These are phyloP conservation scores for Mimumesa dahlbomi DNA, from an alignment of 2,888 invertebrate species.

Conservation along the genomic window DNA sequence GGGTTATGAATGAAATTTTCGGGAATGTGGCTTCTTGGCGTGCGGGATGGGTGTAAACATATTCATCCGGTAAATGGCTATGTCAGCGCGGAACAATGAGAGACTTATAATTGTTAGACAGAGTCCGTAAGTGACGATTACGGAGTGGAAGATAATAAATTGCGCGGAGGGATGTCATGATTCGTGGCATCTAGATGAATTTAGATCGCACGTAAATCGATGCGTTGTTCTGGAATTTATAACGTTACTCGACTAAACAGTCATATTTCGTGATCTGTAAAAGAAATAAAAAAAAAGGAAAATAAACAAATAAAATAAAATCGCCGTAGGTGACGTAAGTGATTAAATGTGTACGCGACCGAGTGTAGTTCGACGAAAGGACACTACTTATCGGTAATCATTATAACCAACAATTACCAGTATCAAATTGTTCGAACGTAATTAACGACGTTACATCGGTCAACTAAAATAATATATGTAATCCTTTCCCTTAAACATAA, in stretches of 20 bases:
- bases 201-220: constrained; percentile 37
- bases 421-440: background rate
- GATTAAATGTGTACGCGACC: constrained; percentile 37
- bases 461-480: too few species aligned
- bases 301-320: too few species aligned
- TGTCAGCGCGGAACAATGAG: constrained; percentile 48
- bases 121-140: constrained; percentile 4
- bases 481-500: too few species aligned
- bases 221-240: constrained; percentile 49
- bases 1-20: too few species aligned
- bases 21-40: too few species aligned
- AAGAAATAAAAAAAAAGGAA: too few species aligned
- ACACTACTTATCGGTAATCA: background rate
- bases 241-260: constrained; percentile 38
- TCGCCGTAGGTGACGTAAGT: constrained; percentile 41
- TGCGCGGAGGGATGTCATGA: constrained; percentile 6
- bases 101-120: constrained; percentile 51
- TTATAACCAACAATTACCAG: background rate
- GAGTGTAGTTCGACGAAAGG: constrained; percentile 32
- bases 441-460: too few species aligned
- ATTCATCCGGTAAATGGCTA: constrained; percentile 37
- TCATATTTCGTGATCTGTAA: constrained; percentile 42
- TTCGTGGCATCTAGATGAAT: background rate
- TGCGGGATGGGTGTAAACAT: background rate
- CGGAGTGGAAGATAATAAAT: constrained; percentile 15